A percentile compares a stretch with the other conserved stretches of the same genome.
Evolutionary conservation across 1,140 invertebrate genomes (phyloP).

Genomic region (Pentalonia nigronervosa): DNA sequence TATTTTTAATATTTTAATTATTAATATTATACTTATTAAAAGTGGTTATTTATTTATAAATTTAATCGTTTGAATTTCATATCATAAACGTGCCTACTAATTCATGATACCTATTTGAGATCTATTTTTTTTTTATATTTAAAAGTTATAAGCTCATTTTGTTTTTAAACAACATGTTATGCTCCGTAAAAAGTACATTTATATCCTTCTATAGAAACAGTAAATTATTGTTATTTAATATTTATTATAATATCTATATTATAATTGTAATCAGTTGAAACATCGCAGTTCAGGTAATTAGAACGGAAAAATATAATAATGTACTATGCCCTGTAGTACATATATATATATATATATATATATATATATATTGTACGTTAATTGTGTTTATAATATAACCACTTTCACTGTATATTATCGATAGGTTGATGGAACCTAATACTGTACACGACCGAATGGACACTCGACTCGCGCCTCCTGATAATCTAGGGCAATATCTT

Average conservation of each 20-base stretch:
- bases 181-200: neutral
- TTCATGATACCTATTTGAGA: neutral
- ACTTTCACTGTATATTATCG: neutral
- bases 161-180: neutral
- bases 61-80: neutral
- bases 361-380: neutral
- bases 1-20: neutral
- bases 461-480: neutral
- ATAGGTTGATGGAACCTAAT: neutral
- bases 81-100: neutral
- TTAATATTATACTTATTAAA: neutral
- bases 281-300: neutral
- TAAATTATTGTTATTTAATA: neutral
- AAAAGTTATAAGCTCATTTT: neutral
- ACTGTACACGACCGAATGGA: neutral
- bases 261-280: neutral
- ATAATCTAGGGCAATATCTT: constrained; percentile 23
- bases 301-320: neutral
- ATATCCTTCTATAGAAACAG: neutral
- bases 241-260: neutral
- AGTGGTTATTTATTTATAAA: neutral
- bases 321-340: neutral
- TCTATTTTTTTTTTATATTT: neutral
- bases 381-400: neutral
- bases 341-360: too few species aligned